Evolutionary conservation across 2,888 invertebrate genomes (phyloP).

Genomic region (Bembecia ichneumoniformis): DNA sequence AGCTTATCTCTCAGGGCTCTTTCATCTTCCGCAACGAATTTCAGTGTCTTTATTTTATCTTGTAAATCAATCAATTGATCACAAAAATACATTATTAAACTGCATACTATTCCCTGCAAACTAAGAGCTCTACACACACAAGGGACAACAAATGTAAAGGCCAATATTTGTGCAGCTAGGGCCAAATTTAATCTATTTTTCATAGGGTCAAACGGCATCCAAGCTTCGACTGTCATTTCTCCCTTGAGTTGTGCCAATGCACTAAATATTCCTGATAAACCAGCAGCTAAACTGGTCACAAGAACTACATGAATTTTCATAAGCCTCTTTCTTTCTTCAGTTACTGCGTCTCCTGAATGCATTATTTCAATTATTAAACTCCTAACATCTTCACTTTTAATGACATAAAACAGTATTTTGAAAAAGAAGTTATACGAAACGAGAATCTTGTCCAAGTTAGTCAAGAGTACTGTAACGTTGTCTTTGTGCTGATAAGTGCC

Average conservation of each 20-base stretch:
- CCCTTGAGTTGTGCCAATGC: constrained; percentile 28
- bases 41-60: constrained; percentile 23
- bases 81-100: constrained; percentile 47
- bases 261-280: constrained; percentile 25
- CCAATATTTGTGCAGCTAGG: constrained; percentile 29
- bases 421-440: constrained; percentile 38
- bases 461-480: constrained; percentile 25
- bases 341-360: constrained; percentile 36
- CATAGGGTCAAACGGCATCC: constrained; percentile 49
- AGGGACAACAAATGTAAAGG: constrained; percentile 26
- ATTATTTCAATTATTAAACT: constrained; percentile 36
- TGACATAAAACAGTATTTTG: constrained; percentile 35
- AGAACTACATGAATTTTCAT: constrained; percentile 30
- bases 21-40: constrained; percentile 25
- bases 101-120: constrained; percentile 49
- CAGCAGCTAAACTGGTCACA: constrained; percentile 21
- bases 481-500: constrained; percentile 29
- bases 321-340: constrained; percentile 25
- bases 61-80: constrained; percentile 48
- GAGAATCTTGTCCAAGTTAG: constrained; percentile 41
- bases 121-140: constrained; percentile 35
- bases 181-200: constrained; percentile 30
- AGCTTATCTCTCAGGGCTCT: constrained; percentile 24
- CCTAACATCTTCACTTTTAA: constrained; percentile 28
- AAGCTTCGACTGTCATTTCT: constrained; percentile 41